Conservation (phyloP, 2,888 invertebrate genomes). For the Pimpla rufipes region DNA sequence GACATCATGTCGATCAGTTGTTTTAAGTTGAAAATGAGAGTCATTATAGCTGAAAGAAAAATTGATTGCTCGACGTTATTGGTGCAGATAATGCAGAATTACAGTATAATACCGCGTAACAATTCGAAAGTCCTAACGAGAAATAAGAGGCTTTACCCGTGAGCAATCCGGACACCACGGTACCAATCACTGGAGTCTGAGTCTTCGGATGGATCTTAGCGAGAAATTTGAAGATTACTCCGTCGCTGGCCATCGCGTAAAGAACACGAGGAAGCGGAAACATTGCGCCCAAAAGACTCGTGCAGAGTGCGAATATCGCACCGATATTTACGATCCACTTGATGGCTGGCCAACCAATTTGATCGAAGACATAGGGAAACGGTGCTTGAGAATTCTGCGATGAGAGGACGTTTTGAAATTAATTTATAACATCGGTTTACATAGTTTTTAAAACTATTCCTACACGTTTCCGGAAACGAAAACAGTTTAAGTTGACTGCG, state of each 20-base stretch:
- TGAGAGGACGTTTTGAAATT: neutral
- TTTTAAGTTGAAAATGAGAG: constrained; percentile 94
- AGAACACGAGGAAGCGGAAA: constrained; percentile 95
- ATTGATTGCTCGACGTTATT: neutral
- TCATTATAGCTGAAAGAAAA: constrained; percentile 90
- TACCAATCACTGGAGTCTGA: constrained; percentile 93
- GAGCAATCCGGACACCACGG: constrained; percentile 91
- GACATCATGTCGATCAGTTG: constrained; percentile 99
- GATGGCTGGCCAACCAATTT: constrained; percentile 91
- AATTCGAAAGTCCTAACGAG: too few species aligned
- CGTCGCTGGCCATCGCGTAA: constrained; percentile 96
- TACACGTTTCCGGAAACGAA: too few species aligned
- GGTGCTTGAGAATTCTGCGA: constrained; percentile 93
- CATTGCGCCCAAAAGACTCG: constrained; percentile 94
- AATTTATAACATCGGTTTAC: neutral
- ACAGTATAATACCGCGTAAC: too few species aligned
- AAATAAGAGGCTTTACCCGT: constrained; percentile 87
- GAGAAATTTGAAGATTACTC: constrained; percentile 92
- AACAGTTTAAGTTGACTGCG: too few species aligned
- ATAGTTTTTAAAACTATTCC: too few species aligned
- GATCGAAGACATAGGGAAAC: constrained; percentile 93
- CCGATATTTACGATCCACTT: constrained; percentile 97
- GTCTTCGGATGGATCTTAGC: constrained; percentile 90
- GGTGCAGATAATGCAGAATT: neutral
- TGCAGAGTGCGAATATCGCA: constrained; percentile 96